Evolutionary conservation across 2,797 vertebrate species (phyloP), one percentile per base, ranked within the genome.

Genomic region (Artibeus lituratus): DNA sequence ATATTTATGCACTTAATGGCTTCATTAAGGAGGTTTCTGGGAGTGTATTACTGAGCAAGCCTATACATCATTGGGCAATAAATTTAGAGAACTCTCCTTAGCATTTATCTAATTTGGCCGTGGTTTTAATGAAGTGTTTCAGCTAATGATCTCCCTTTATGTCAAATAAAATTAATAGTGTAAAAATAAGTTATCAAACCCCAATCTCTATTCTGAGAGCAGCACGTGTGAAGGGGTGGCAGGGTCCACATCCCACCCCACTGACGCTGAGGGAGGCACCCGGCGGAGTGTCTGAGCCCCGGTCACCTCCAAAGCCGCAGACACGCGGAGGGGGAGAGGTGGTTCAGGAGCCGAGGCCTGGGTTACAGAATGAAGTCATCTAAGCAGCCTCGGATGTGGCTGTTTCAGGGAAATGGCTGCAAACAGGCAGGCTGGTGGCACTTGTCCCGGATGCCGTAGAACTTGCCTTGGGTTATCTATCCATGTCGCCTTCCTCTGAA

Each of bases 111-210:
- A 78, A 96, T 97, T 92, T 87, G 96, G 95, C 95, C 86, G 29
- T 85, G 88, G 96, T 95, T 96, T 96, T 97, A 97, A 97, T 97
- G 96, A 97, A 97, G 92, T 96, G 97, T 95, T 96, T 97, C 92
- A 95, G 94, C 82, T 97, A 97, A 96, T 93, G 96, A 97, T 92
- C 97, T 80, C 96, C 96, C 97, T 96, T 90, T 95, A 94, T 65
- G 94, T 95, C 97, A 93, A 96, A 97, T 97, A 97, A 97, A 96
- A 95, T 95, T 95, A 89, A 97, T 91, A 86, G 90, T 47, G 15
- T 90, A 78, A 96, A 93, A 97, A 85, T 87, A 96, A 95, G 96
- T 87, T 95, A 93, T 96, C 95, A 97, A 87, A 78, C 65, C 37
- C 86, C 83, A 77, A 22, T 95, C 88, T 87, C 72, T 80, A 24